Evolutionary conservation across 37 sponge, comb jelly and placozoan species (phyloP), one percentile per base, ranked within the genome.

Genomic region (Geodia barretti): DNA sequence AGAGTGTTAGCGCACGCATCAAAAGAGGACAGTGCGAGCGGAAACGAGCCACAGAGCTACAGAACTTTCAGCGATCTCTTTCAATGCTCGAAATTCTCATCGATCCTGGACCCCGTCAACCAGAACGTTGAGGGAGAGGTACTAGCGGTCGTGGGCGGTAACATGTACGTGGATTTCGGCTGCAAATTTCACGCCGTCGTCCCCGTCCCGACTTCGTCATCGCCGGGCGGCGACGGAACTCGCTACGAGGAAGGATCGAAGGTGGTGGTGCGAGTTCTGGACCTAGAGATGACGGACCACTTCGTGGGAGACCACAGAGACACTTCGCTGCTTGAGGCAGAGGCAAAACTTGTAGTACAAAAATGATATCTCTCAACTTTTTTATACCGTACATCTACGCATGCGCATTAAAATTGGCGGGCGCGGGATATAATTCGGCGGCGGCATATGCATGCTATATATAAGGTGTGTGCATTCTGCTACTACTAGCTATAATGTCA

Each of bases 141-240:
- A 19, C 82, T 86, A 24, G 91, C 87, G 36, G 82, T 84, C 11
- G 74, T 67, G 19, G 76, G 33, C 0, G 85, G 83, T 0, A 79
- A 92, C 5, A 29, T 92, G 61, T 92, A 92, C 42, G 70, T 92
- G 20, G 92, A 92, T 69, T 92, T 92, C 83, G 92, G 92, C 29
- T 76, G 75, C 65, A 92, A 92, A 37, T 92, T 92, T 70, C 86
- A 92, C 70, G 92, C 81, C 25, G 92, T 92, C 38, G 84, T 92
- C n/a, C 9, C 47, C 11, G 2, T 31, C 20, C 81, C 80, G 3
- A 58, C 60, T 40, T 20, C 3, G 1, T 39, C 29, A 23, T 4
- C 36, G 11, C 37, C 62, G 38, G 7, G n/a, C 0, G n/a, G n/a
- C n/a, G n/a, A n/a, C n/a, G n/a, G n/a, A n/a, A n/a, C n/a, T n/a